These are phyloP conservation scores for Tangara arthus DNA, from an alignment of 2,797 vertebrate species.

Conservation along the genomic window DNA sequence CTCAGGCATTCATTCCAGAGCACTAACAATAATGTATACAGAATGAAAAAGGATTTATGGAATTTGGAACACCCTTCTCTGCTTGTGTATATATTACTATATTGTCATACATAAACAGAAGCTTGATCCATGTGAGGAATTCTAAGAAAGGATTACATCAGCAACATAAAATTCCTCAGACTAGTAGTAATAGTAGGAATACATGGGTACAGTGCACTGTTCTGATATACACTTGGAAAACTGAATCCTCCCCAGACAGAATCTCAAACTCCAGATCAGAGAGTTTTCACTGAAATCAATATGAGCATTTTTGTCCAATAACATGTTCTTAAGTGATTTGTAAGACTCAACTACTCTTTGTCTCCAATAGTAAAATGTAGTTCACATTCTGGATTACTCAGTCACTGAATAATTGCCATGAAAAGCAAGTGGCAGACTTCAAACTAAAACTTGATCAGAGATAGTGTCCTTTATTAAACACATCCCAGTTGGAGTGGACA, in stretches of 20 bases:
- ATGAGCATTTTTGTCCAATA: not conserved
- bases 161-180: not conserved
- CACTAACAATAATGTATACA: not conserved
- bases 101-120: not conserved
- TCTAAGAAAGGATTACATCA: not conserved
- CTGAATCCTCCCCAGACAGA: not conserved
- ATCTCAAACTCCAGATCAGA: not conserved
- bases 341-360: not conserved
- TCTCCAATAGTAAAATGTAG: not conserved
- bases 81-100: not conserved
- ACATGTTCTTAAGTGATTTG: not conserved
- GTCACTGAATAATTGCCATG: not conserved
- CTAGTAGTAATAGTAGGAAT: not conserved
- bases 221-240: not conserved
- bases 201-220: not conserved
- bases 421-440: not conserved
- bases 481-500: not conserved
- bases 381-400: not conserved
- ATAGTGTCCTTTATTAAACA: not conserved
- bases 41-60: not conserved
- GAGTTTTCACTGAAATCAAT: not conserved
- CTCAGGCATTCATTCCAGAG: not conserved
- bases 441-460: not conserved
- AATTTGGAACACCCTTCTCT: not conserved
- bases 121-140: not conserved